Percentiles rank a stretch among this genome's conserved stretches.
phyloP scores from a whole-genome alignment of 2,113 vertebrate species.

The Oriolus oriolus region DNA sequence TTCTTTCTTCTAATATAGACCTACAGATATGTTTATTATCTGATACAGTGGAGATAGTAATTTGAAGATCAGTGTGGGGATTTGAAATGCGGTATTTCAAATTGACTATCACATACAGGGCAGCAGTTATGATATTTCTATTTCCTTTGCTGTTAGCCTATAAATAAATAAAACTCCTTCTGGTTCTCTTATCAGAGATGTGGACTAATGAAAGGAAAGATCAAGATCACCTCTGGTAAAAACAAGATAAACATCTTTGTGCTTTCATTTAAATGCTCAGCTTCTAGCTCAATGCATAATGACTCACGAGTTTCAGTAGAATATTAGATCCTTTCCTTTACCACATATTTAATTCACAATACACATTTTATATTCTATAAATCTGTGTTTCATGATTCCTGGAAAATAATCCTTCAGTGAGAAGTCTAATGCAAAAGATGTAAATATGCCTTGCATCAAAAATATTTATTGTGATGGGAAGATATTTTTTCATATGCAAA shows the following conservation, averaged over 20 bases:
- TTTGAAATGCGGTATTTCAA: slow-evolving; percentile 57
- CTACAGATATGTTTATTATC: slow-evolving; percentile 31
- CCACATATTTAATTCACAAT: not conserved
- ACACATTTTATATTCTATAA: not conserved
- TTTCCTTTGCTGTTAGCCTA: slow-evolving; percentile 57
- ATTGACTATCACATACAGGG: slow-evolving; percentile 46
- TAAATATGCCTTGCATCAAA: not conserved
- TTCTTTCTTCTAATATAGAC: not conserved
- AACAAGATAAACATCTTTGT: slow-evolving; percentile 29
- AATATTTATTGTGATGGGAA: not conserved
- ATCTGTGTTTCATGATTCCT: not conserved
- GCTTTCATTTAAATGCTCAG: not conserved
- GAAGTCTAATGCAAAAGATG: not conserved
- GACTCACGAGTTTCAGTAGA: not conserved
- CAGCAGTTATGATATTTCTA: slow-evolving; percentile 47
- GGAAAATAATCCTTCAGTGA: not conserved
- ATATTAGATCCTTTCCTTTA: slow-evolving; percentile 20
- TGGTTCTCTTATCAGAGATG: slow-evolving; percentile 52
- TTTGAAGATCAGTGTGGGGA: slow-evolving; percentile 25
- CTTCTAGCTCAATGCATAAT: slow-evolving; percentile 8
- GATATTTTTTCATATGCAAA: not conserved
- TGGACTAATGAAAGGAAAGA: slow-evolving; percentile 55
- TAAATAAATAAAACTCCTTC: slow-evolving; percentile 59
- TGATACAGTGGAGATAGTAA: not conserved
- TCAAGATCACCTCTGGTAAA: slow-evolving; percentile 54